Evolutionary conservation across 2,113 vertebrate species (phyloP).

Genomic region (Orientallactaga bullata): DNA sequence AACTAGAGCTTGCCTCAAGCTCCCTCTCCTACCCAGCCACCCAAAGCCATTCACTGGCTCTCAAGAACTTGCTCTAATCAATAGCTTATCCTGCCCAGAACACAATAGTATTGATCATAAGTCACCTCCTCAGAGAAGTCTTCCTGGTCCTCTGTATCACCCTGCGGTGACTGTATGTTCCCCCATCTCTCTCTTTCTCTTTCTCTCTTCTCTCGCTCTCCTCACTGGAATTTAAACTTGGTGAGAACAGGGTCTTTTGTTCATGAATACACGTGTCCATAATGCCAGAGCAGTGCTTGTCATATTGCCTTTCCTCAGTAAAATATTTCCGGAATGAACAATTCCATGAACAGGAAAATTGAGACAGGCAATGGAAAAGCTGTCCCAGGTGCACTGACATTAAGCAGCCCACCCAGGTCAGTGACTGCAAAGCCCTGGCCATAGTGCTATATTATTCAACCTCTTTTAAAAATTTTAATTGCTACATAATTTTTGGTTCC

Average conservation of each 20-base stretch:
- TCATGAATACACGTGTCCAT: neutral
- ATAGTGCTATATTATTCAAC: neutral
- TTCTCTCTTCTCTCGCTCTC: neutral
- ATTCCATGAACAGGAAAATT: neutral
- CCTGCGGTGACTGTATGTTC: neutral
- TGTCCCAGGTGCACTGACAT: neutral
- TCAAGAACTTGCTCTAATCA: neutral
- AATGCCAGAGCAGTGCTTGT: neutral
- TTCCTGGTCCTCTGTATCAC: neutral
- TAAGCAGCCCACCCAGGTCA: neutral
- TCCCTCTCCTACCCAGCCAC: neutral
- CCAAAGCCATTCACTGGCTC: neutral
- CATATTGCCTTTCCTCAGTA: slow-evolving; percentile 29
- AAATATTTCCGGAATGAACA: neutral
- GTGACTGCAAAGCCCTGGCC: neutral
- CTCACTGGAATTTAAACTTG: neutral
- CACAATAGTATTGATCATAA: neutral
- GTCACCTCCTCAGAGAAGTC: neutral
- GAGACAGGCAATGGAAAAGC: neutral
- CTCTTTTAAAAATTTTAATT: neutral
- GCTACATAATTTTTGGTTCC: neutral
- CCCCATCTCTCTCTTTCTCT: too few relatives aligned
- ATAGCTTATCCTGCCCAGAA: neutral
- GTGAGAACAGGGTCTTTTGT: neutral
- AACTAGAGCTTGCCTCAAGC: neutral